Conservation (phyloP, 2,113 vertebrate genomes). For the Eretmochelys imbricata region DNA sequence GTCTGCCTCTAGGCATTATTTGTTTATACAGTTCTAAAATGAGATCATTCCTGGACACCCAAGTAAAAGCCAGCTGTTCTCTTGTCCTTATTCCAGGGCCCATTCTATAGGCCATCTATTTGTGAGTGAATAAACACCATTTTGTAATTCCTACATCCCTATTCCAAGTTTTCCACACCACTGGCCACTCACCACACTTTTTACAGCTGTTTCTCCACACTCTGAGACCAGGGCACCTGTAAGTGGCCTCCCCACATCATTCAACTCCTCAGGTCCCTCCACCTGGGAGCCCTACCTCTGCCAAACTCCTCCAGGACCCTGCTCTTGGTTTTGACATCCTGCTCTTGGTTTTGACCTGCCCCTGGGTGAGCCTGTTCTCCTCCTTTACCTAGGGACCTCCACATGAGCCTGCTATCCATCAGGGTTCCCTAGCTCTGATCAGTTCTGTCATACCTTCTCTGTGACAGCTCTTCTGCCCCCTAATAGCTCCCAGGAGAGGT, state of each 20-base stretch:
- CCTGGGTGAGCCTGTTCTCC: background rate
- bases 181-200: background rate
- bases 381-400: background rate
- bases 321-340: background rate
- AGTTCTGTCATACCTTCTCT: background rate
- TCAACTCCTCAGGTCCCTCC: background rate
- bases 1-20: background rate
- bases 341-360: background rate
- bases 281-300: background rate
- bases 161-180: background rate
- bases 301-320: background rate
- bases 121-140: background rate
- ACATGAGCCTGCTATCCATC: background rate
- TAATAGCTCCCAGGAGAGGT: background rate
- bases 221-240: background rate
- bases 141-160: background rate
- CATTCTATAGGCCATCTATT: background rate
- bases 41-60: background rate
- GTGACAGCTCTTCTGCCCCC: background rate
- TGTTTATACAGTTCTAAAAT: background rate
- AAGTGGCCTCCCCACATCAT: background rate
- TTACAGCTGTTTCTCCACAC: background rate
- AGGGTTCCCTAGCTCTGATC: background rate
- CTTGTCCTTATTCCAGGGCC: background rate
- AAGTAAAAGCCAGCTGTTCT: background rate